These are phyloP conservation scores for Phytoseiulus persimilis DNA, from an alignment of 2,888 invertebrate genomes.

Conservation along the genomic window DNA sequence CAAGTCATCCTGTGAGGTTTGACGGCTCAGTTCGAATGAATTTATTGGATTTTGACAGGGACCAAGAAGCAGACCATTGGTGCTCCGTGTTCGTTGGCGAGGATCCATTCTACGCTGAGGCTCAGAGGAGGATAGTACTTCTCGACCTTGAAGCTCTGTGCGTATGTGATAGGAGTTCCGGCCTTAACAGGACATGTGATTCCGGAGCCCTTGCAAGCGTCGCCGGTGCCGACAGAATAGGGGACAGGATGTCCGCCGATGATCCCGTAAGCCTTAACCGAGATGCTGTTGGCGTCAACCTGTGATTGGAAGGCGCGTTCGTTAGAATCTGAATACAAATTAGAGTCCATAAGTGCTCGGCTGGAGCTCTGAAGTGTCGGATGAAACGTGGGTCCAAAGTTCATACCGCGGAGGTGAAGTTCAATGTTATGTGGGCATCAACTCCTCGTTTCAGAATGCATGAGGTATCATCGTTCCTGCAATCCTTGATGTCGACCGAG, in stretches of 20 bases:
- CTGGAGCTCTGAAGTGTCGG: too few species aligned
- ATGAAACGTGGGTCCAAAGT: too few species aligned
- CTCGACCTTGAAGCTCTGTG: constrained; percentile 57
- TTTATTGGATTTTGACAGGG: constrained; percentile 57
- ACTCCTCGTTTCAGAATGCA: constrained; percentile 6
- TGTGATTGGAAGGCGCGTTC: constrained; percentile 52
- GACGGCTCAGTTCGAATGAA: neutral
- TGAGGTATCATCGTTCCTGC: neutral
- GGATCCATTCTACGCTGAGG: constrained; percentile 62
- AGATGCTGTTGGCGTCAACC: constrained; percentile 53
- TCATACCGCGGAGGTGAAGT: constrained; percentile 1
- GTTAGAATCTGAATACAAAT: too few species aligned
- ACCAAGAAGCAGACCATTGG: constrained; percentile 63
- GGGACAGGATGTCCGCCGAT: constrained; percentile 64
- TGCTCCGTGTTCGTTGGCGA: constrained; percentile 57
- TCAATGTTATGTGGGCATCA: neutral
- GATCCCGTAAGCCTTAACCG: constrained; percentile 66
- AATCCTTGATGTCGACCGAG: neutral
- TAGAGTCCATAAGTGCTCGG: too few species aligned
- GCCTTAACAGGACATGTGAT: constrained; percentile 62
- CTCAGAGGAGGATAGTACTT: constrained; percentile 62
- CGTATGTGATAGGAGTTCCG: constrained; percentile 55
- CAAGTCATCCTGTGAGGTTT: too few species aligned
- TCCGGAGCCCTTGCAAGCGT: constrained; percentile 64
- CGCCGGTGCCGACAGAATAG: constrained; percentile 63